Conservation (phyloP, 2,113 vertebrate genomes). For the Vombatus ursinus region DNA sequence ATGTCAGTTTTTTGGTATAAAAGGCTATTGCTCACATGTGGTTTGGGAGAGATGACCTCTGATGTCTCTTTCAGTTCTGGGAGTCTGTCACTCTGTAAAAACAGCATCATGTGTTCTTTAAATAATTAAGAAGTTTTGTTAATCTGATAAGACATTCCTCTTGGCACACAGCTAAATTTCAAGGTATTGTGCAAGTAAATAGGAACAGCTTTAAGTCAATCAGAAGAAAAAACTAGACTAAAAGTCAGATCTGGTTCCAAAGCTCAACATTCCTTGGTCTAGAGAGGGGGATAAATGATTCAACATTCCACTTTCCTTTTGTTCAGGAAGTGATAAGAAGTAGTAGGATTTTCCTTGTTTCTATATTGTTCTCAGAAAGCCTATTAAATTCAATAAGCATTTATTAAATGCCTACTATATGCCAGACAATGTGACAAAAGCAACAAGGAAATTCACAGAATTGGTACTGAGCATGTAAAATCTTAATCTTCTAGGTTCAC, state of each 20-base stretch:
- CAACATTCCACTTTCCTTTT: not conserved
- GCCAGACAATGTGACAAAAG: not conserved
- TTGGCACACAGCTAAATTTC: not conserved
- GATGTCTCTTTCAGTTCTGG: not conserved
- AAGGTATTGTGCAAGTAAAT: not conserved
- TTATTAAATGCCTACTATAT: not conserved
- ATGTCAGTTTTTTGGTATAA: not conserved
- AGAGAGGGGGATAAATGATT: not conserved
- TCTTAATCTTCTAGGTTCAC: not conserved
- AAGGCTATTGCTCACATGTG: not conserved
- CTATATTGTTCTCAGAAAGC: not conserved
- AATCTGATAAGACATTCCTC: not conserved
- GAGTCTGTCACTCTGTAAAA: not conserved
- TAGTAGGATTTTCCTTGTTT: not conserved
- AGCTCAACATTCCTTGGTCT: not conserved
- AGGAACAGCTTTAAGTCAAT: not conserved
- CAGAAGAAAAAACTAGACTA: not conserved
- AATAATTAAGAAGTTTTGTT: not conserved
- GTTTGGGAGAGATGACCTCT: not conserved
- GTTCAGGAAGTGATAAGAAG: not conserved
- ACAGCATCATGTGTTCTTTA: not conserved
- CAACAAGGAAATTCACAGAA: not conserved
- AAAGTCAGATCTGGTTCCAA: not conserved
- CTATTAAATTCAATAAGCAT: not conserved
- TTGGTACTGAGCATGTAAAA: not conserved